Evolutionary conservation across 1,140 invertebrate genomes (phyloP), one percentile per base, ranked within the genome.

Genomic region (Zaprionus taronus): DNA sequence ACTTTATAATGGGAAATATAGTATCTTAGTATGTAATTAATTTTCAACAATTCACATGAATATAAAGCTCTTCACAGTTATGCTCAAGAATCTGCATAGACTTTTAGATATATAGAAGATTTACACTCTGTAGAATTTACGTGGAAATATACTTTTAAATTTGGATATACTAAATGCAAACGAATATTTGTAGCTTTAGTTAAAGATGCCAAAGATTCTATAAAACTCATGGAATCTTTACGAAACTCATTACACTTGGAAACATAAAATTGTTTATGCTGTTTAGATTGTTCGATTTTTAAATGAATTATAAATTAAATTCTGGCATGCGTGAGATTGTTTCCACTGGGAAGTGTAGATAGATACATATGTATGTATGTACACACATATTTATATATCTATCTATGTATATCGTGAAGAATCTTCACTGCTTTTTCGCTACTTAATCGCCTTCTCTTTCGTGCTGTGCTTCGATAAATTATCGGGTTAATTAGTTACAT

Each of bases 401-500:
- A 41, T 41, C 15, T n/a, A n/a, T 4, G 34, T 36, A 3, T 36
- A 36, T 36, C 38, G 1, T 41, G 14, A 41, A 15, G 38, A 44
- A 5, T 44, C 41, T 44, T 44, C n/a, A 3, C 17, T 17, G 0
- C 2, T 17, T 47, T 7, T 7, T 17, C 34, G 34, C 58, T 22
- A 1, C 56, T 7, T 3, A 14, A 38, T 38, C 36, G 12, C 14
- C 36, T 38, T 44, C 41, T 44, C 24, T 22, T 60, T 17, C 60
- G 60, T 62, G 60, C 15, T 5, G 26, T 4, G 22, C 15, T 11
- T 15, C 24, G 38, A 62, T 62, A 62, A 44, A 41, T 62, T 24
- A 26, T 28, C 47, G 47, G 53, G 3, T 11, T 58, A 49, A 62
- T 63, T 61, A 69, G 56, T 36, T 61, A 24, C 28, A 28, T 47